A percentile compares a stretch with the other conserved stretches of the same genome.
Evolutionary conservation across 2,113 vertebrate genomes (phyloP).

Genomic region (Marmota flaviventris): DNA sequence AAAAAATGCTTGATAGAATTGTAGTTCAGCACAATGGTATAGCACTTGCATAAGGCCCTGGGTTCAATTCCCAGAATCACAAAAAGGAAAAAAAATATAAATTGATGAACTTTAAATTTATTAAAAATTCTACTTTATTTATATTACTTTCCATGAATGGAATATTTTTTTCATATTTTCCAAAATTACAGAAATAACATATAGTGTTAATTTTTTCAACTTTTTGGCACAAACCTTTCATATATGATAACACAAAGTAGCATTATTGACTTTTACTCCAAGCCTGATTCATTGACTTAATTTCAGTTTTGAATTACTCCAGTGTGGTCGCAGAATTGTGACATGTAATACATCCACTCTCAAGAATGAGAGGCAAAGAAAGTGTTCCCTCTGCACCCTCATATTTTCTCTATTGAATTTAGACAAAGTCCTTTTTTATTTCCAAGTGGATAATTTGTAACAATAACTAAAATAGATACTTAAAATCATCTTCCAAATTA

Average conservation of each 20-base stretch:
- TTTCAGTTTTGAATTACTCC: background rate
- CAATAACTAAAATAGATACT: background rate
- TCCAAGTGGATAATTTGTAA: background rate
- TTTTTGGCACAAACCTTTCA: background rate
- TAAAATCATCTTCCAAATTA: background rate
- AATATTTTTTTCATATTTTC: background rate
- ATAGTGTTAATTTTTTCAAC: background rate
- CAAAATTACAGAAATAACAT: background rate
- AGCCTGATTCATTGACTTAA: background rate
- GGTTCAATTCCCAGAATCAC: too few species aligned
- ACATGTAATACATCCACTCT: background rate
- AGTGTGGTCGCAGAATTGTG: background rate
- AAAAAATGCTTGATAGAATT: background rate
- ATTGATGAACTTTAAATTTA: background rate
- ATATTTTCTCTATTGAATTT: background rate
- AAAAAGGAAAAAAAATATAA: background rate
- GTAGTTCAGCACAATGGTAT: too few species aligned
- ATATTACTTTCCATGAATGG: background rate
- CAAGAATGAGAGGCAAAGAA: background rate
- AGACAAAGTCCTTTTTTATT: background rate
- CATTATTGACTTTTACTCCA: background rate
- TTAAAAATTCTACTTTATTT: background rate
- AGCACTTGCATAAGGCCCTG: too few species aligned
- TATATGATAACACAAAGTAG: background rate
- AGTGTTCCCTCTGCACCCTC: background rate